phyloP scores from a whole-genome alignment of 2,113 vertebrate species.

The Mus pahari region DNA sequence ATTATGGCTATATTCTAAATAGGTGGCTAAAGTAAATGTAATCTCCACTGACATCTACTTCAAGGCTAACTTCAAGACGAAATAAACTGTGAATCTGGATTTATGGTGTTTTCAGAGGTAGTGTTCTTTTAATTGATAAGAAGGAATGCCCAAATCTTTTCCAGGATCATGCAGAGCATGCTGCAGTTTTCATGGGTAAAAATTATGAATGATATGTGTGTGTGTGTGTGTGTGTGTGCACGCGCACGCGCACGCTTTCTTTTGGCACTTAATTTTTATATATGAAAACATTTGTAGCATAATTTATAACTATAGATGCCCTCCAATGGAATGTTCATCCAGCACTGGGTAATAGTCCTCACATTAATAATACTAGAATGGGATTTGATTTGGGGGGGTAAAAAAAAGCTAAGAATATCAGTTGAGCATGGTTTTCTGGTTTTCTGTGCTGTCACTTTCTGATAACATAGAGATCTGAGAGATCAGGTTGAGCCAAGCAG shows the following conservation, averaged over 20 bases:
- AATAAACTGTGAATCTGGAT: neutral
- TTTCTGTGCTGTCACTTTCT: slow-evolving; percentile 3
- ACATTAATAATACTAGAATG: neutral
- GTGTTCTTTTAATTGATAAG: neutral
- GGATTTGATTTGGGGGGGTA: neutral
- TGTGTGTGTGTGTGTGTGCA: too few relatives aligned
- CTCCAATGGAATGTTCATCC: neutral
- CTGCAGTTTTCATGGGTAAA: neutral
- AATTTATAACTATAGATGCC: neutral
- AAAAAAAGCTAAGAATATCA: neutral
- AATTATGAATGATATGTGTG: neutral
- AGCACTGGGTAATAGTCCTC: neutral
- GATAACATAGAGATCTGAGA: neutral
- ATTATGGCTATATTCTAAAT: neutral
- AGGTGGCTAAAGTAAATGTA: neutral
- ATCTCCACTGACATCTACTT: neutral
- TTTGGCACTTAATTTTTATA: neutral
- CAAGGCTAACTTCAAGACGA: neutral
- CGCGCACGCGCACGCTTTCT: neutral
- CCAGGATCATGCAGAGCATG: neutral
- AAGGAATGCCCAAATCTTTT: neutral
- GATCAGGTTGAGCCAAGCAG: neutral
- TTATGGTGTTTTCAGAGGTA: neutral
- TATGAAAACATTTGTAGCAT: neutral
- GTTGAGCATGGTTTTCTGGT: neutral